Evolutionary conservation across 2,113 vertebrate species (phyloP).

Genomic region (Anoura caudifer): DNA sequence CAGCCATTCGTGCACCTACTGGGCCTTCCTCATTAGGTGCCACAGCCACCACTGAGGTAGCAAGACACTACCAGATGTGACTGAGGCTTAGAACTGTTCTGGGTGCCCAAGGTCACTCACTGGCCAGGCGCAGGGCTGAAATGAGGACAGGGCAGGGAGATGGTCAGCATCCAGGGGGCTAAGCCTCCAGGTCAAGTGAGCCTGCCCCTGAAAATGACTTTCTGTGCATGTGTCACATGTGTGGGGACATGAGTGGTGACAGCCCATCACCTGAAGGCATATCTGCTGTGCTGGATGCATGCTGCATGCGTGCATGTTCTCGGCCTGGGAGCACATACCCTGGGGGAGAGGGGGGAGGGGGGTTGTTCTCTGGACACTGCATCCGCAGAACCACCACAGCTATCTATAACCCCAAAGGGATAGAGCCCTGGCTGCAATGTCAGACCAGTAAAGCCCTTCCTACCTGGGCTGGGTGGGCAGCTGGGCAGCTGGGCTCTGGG

Average conservation of each 20-base stretch:
- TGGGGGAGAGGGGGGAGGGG: rapidly evolving
- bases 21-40: background rate
- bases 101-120: background rate
- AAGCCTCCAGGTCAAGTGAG: background rate
- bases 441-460: background rate
- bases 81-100: background rate
- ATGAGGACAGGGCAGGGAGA: rapidly evolving
- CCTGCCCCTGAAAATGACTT: background rate
- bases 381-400: background rate
- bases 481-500: background rate
- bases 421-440: background rate
- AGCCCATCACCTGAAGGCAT: too few relatives aligned
- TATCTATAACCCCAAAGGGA: background rate
- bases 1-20: background rate
- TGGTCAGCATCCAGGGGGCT: background rate
- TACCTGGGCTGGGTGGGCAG: background rate
- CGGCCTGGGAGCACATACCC: background rate
- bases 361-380: background rate
- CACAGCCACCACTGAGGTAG: background rate
- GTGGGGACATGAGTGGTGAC: background rate
- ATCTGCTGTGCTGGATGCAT: background rate
- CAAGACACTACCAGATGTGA: background rate
- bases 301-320: rapidly evolving
- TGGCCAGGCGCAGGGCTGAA: background rate
- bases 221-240: rapidly evolving